Conservation (phyloP, 2,113 vertebrate genomes). For the Aegotheles bennettii region DNA sequence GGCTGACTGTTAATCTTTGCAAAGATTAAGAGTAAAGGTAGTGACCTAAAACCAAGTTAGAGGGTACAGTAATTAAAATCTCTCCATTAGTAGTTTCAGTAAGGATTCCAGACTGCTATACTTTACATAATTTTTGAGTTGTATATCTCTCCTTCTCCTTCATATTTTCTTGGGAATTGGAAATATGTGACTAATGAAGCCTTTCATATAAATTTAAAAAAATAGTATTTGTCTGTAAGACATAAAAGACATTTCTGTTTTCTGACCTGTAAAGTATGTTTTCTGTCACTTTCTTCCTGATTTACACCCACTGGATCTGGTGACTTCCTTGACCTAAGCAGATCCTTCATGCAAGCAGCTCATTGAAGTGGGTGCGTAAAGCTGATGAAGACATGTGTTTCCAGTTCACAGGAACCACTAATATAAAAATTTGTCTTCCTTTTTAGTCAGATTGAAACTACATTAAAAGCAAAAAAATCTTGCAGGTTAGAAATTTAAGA, state of each 20-base stretch:
- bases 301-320: background rate
- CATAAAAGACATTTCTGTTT: background rate
- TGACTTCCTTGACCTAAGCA: background rate
- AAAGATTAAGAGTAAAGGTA: slow-evolving; percentile 32
- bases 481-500: background rate
- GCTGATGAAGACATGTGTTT: background rate
- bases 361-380: background rate
- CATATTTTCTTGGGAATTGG: background rate
- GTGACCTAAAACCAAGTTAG: slow-evolving; percentile 11
- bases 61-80: background rate
- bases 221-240: background rate
- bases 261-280: background rate
- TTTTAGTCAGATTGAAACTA: background rate
- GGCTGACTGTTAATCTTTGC: slow-evolving; percentile 33
- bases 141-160: background rate
- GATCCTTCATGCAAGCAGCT: background rate
- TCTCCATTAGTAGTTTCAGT: background rate
- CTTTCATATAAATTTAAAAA: background rate
- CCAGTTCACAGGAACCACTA: background rate
- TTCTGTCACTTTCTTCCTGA: background rate
- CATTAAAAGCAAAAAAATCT: background rate
- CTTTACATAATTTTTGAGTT: background rate
- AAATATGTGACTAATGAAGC: background rate
- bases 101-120: background rate
- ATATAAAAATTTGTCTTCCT: background rate